Percentiles rank a stretch among this genome's conserved stretches.
Evolutionary conservation across 2,797 vertebrate species (phyloP).

Genomic region (Spinus pinus): DNA sequence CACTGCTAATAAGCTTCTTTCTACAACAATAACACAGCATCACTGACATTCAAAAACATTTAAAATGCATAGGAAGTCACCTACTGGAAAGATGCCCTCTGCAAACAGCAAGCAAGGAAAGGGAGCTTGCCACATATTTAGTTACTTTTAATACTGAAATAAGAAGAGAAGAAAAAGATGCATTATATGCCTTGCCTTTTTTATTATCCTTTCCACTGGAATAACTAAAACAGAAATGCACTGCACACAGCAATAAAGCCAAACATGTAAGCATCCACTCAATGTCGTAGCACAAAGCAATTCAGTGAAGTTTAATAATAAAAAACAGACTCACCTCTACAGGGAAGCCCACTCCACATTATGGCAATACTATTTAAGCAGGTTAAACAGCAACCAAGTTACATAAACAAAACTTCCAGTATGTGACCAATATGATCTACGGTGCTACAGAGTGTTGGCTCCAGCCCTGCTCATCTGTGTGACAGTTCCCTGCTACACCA

Average conservation of each 20-base stretch:
- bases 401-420: slow-evolving; percentile 78
- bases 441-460: slow-evolving; percentile 71
- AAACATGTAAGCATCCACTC: slow-evolving; percentile 15
- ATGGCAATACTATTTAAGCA: slow-evolving; percentile 65
- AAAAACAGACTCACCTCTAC: slow-evolving; percentile 81
- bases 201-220: background rate
- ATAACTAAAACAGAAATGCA: slow-evolving; percentile 35
- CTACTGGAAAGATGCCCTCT: slow-evolving; percentile 68
- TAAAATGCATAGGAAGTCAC: slow-evolving; percentile 74
- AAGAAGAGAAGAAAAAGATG: slow-evolving; percentile 28
- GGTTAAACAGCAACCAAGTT: slow-evolving; percentile 73
- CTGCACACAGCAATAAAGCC: slow-evolving; percentile 42
- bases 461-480: slow-evolving; percentile 74
- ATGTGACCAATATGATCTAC: slow-evolving; percentile 68
- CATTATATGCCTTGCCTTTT: slow-evolving; percentile 21
- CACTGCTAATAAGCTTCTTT: slow-evolving; percentile 52
- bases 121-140: slow-evolving; percentile 53
- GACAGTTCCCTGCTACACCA: slow-evolving; percentile 75
- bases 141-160: slow-evolving; percentile 64
- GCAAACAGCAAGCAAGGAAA: slow-evolving; percentile 70
- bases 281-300: slow-evolving; percentile 43
- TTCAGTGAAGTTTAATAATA: slow-evolving; percentile 67
- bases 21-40: slow-evolving; percentile 56
- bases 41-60: slow-evolving; percentile 57
- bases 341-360: slow-evolving; percentile 86